Evolutionary conservation across 2,113 vertebrate species (phyloP), one percentile per base, ranked within the genome.

Genomic region (Psilopsiagon aurifrons): DNA sequence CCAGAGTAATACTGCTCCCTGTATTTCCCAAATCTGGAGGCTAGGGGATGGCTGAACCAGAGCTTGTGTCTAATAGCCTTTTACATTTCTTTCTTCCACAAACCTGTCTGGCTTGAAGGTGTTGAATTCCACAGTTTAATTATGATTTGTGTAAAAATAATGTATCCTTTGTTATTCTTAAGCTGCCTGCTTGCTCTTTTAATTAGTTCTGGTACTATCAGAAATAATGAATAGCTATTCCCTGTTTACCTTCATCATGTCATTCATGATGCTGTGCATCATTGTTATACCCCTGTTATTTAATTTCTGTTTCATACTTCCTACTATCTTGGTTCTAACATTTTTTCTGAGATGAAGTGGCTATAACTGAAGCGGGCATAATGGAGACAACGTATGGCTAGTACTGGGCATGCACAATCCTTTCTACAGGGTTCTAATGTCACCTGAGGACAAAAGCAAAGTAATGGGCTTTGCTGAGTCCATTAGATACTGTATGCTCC

Each of bases 121-220:
- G 20, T 73, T 67, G 64, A 55, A 22, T 91, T 81, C 19, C 54
- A 73, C 20, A n/a, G 47, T 57, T 86, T 86, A 88, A 88, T 83
- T 76, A 69, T 14, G 52, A 90, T 83, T 78, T 86, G 31, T 92
- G 59, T 74, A 88, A 86, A 93, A 90, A 67, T 54, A 81, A 83
- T 57, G n/a, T 29, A 71, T 33, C 43, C 83, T 93, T 86, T 70
- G 59, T 79, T 88, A 85, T 33, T 74, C 44, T 63, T 67, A 85
- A 83, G 44, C 49, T 83, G 59, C 41, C 67, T 95, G 39, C 25
- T 31, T 90, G 71, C 70, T 88, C 66, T 71, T 83, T 90, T 90
- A 90, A 88, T 88, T 94, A 83, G 60, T 86, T 93, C 28, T 79
- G 84, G 28, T 43, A 67, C 54, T 70, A 55, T 49, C 90, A 83